Percentiles rank a stretch among this genome's conserved stretches.
phyloP scores from a whole-genome alignment of 2,797 vertebrate genomes.

The Bufotes viridis region DNA sequence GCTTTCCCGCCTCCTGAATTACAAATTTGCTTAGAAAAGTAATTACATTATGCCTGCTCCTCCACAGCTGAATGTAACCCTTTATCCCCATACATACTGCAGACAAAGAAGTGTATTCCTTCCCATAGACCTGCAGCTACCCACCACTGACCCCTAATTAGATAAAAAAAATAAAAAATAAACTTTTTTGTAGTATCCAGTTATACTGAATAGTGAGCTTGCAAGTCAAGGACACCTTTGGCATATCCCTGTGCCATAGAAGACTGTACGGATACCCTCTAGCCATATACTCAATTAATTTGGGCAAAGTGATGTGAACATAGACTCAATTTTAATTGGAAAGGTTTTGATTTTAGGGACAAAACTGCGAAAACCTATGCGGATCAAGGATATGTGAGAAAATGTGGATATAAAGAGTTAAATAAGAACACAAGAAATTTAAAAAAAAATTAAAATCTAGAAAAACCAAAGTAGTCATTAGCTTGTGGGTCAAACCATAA shows the following conservation, averaged over 20 bases:
- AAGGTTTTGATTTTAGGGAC: background rate
- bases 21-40: too few relatives aligned
- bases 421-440: background rate
- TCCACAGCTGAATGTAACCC: too few relatives aligned
- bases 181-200: too few relatives aligned
- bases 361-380: background rate
- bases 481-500: constrained; percentile 30
- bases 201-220: too few relatives aligned
- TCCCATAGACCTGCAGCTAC: too few relatives aligned
- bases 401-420: background rate
- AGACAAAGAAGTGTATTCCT: too few relatives aligned
- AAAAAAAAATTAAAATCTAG: background rate
- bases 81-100: too few relatives aligned
- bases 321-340: background rate
- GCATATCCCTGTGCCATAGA: background rate
- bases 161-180: too few relatives aligned
- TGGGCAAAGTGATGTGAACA: too few relatives aligned
- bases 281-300: background rate
- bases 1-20: too few relatives aligned
- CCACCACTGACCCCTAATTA: too few relatives aligned
- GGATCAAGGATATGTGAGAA: background rate
- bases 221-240: background rate
- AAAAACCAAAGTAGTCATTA: constrained; percentile 30
- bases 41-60: too few relatives aligned
- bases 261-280: background rate